phyloP scores from a whole-genome alignment of 2,888 invertebrate genomes.

The Strigamia crassipes region DNA sequence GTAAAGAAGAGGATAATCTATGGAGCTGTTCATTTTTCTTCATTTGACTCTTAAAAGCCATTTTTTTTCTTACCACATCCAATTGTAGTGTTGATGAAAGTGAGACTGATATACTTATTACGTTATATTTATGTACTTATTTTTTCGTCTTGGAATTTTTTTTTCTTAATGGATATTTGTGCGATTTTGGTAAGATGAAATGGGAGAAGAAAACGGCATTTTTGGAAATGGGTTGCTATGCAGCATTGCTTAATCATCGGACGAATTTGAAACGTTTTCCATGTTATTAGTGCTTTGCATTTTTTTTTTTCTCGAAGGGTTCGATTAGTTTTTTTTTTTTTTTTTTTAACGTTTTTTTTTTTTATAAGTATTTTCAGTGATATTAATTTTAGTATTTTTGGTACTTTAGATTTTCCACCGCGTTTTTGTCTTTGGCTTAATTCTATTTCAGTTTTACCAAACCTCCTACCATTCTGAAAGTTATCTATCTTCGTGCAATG shows the following conservation, averaged over 20 bases:
- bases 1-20: constrained; percentile 38
- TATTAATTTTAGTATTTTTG: neutral
- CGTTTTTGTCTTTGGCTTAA: neutral
- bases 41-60: constrained; percentile 40
- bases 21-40: constrained; percentile 31
- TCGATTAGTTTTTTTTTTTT: neutral
- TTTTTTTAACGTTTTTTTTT: too few species aligned
- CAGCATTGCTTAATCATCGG: neutral
- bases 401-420: neutral
- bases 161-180: neutral
- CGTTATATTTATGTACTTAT: neutral
- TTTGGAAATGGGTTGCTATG: neutral
- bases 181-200: neutral
- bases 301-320: neutral
- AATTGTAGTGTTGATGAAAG: constrained; percentile 24
- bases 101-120: constrained; percentile 24
- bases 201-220: neutral
- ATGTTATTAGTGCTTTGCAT: neutral
- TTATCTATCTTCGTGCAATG: neutral
- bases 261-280: constrained; percentile 11
- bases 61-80: constrained; percentile 18
- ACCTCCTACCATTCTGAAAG: neutral
- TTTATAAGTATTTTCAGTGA: neutral
- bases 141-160: neutral
- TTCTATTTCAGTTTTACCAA: neutral